These are phyloP conservation scores for Fukomys damarensis DNA, from an alignment of 2,113 vertebrate species.

Conservation along the genomic window DNA sequence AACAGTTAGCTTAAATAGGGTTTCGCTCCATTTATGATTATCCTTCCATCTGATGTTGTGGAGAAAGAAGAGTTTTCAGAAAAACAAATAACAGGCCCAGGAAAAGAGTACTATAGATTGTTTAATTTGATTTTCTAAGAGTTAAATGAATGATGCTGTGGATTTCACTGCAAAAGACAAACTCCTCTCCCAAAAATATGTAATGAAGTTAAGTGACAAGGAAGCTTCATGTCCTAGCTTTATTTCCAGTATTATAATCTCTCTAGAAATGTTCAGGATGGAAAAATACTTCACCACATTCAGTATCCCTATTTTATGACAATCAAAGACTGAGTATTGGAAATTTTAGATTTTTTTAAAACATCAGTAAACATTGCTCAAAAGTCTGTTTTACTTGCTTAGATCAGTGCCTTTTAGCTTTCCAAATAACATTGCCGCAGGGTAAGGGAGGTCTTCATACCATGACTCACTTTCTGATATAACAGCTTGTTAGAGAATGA, in stretches of 20 bases:
- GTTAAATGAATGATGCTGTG: background rate
- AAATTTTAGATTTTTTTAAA: background rate
- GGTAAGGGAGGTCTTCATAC: background rate
- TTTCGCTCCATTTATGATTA: background rate
- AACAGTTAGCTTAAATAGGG: background rate
- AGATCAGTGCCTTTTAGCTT: background rate
- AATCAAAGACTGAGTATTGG: background rate
- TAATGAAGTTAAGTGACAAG: background rate
- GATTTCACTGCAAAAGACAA: constrained; percentile 16
- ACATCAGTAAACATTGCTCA: background rate
- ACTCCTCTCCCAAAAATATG: background rate
- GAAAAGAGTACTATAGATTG: background rate
- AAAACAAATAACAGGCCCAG: background rate
- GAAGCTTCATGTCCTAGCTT: background rate
- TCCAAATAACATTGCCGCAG: background rate
- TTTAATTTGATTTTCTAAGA: background rate
- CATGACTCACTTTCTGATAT: constrained; percentile 25
- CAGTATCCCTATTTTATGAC: background rate
- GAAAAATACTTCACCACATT: background rate
- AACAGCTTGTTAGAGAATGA: constrained; percentile 67
- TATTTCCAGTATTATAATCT: background rate
- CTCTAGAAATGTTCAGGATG: background rate
- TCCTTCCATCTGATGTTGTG: background rate
- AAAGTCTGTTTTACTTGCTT: background rate
- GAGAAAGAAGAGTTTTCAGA: background rate